Base-by-base conservation (phyloP, 2,797 vertebrate species). In the Pangasius krempfi region DNA sequence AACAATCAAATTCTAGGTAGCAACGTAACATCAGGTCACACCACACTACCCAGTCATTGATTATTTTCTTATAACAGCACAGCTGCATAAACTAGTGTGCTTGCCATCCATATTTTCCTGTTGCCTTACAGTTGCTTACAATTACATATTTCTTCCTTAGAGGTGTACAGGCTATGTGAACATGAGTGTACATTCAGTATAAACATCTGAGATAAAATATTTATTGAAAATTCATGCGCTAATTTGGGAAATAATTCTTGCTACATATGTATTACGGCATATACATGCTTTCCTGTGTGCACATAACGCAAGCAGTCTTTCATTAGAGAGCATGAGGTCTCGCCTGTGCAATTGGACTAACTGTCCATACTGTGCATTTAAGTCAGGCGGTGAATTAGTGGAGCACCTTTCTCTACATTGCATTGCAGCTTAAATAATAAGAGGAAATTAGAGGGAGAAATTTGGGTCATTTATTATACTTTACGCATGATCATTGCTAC, bases 101-200 rank as follows among this genome's bases (percentile, higher is more conserved):
- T 66, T 47, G 33, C 40, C 5, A 0, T 83, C 9, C 13, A 18
- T 64, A 27, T 64, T 64, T 70, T n/a, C 47, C 47, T 54, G 81
- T 66, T 66, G 81, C 81, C 81, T 66, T 66, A 40, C 60, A 84
- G 50, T 79, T 81, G 30, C 54, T 40, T 60, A 37, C 10, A 44
- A 33, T 4, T 8, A 27, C 5, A 62, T 62, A 62, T 27, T 82
- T 62, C 37, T 27, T 68, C 27, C 27, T 68, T 30, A 50, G 27
- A 84, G 3, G 14, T n/a, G 5, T 84, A 84, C 27, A 68, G 50
- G 9, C 1, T 14, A 66, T 10, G 33, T 40, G 30, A 50, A 5
- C 60, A 50, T 12, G 14, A 10, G 8, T 13, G 64, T 33, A 47
- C 14, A 16, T 70, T 85, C 47, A 52, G 47, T 70, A 84, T 30